Base-by-base conservation (phyloP, 1,140 invertebrate genomes). In the Cecropterus lyciades region DNA sequence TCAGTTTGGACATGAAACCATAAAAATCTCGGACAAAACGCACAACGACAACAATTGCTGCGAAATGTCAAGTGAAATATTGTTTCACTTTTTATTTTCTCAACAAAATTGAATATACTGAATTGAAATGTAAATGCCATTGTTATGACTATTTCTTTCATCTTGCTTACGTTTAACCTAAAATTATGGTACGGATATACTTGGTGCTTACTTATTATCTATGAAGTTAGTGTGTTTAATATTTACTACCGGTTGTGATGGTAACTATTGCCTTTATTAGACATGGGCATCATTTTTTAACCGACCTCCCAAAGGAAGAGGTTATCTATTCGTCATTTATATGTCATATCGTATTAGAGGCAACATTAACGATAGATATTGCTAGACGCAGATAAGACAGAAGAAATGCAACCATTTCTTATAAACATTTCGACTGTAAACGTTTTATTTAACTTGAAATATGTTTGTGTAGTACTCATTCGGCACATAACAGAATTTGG, bases 1-100 rank as follows among this genome's bases (percentile, higher is more conserved):
- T 73, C 70, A 72, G 62, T 80, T 80, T 80, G 77, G 79, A 52
- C 73, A 82, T 67, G 64, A 72, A 67, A 72, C 77, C 79, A 84
- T 84, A 82, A 81, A 84, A 76, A 52, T 69, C 55, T 66, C 65
- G 48, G 72, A 73, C 65, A 66, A 42, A 71, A 67, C 62, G 59
- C 52, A 66, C 40, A 65, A 69, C 17, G 43, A 48, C 42, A 20
- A 73, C 56, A 67, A 51, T 65, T 49, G 49, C 52, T 45, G 40
- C 45, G 49, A 67, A 59, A 62, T 65, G 37, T 63, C 60, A 63
- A 63, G 60, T 63, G 37, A 63, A 63, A 63, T 62, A 62, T 62
- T 51, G 14, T 63, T 51, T 52, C 40, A 63, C 46, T 51, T 62
- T 63, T 63, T 63, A 63, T 63, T 63, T 63, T 24, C 33, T 51